A percentile compares a stretch with the other conserved stretches of the same genome.
phyloP scores from a whole-genome alignment of 2,888 invertebrate genomes.

The Ophonus ardosiacus region DNA sequence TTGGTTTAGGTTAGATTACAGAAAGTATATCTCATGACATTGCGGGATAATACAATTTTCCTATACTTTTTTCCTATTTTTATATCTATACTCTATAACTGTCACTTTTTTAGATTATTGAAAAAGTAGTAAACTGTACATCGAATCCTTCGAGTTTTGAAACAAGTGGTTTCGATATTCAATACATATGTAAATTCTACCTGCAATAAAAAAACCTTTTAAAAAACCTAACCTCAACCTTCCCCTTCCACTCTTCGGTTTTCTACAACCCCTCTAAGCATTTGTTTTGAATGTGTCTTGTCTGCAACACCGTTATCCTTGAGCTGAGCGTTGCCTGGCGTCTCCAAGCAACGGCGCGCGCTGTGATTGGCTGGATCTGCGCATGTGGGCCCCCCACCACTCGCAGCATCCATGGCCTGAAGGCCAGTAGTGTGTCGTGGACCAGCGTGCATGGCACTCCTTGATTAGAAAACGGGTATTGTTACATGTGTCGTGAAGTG shows the following conservation, averaged over 20 bases:
- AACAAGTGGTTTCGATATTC: too few relatives aligned
- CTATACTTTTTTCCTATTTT: too few relatives aligned
- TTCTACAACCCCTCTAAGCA: background rate
- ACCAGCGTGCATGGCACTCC: constrained; percentile 8
- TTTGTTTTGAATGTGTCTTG: constrained; percentile 54
- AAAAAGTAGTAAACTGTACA: too few relatives aligned
- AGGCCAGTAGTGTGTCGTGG: constrained; percentile 52
- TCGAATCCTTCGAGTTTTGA: too few relatives aligned
- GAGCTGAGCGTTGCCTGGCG: constrained; percentile 52
- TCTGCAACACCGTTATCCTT: constrained; percentile 47
- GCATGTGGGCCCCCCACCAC: constrained; percentile 3
- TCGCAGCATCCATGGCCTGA: background rate
- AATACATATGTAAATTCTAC: too few relatives aligned
- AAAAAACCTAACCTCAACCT: background rate
- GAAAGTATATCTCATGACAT: too few relatives aligned
- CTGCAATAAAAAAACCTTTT: too few relatives aligned
- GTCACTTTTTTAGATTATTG: too few relatives aligned
- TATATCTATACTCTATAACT: too few relatives aligned
- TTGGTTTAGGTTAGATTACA: too few relatives aligned
- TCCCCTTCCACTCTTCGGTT: background rate
- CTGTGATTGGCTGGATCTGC: constrained; percentile 16
- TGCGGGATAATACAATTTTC: too few relatives aligned
- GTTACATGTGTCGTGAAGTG: background rate
- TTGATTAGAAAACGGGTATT: background rate
- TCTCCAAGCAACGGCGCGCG: constrained; percentile 43